Base-by-base conservation (phyloP, 2,113 vertebrate species). In the Festucalex cinctus region DNA sequence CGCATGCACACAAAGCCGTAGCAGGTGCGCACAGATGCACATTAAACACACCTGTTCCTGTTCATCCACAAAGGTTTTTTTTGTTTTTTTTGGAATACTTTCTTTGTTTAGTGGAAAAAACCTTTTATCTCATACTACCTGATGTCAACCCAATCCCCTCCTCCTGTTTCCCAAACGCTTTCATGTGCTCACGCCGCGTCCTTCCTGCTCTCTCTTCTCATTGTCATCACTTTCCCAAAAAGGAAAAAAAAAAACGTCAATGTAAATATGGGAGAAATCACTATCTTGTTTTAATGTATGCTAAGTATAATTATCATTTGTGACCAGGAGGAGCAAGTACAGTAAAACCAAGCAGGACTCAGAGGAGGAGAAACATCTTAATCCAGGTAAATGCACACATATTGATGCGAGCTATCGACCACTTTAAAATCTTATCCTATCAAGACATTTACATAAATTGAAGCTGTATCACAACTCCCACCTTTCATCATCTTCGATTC, bases 311-410 rank as follows among this genome's bases (percentile, higher is more conserved):
- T 8, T 48, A 6, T 66, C 74, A 3, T 87, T 35, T 85, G 22
- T 82, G 61, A 67, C 71, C 91, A 98, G 95, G 84, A 93, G 95
- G 82, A 97, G 94, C 77, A 98, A 98, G 82, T 98, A 98, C 93
- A 96, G 95, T 81, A 97, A 98, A 88, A 94, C 97, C 12, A 98
- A 98, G 84, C 97, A 98, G 78, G 97, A 98, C 80, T 95, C 96
- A 14, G 97, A 98, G 78, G 97, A 98, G 86, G 97, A 98, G 88
- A 98, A 98, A 19, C 96, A 98, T 88, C 90, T 98, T 72, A 97
- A 98, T 85, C 95, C 97, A 94, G 95, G 96, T 98, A 94, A 58
- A 49, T 24, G n/a, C 28, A 20, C 16, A 9, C 61, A 58, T 37
- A 60, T 59, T 59, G 70, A 69, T 69, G 63, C 39, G 4, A 32